Conservation (phyloP, 92 coral and sea anemone species). For the Paragorgia papillata region DNA sequence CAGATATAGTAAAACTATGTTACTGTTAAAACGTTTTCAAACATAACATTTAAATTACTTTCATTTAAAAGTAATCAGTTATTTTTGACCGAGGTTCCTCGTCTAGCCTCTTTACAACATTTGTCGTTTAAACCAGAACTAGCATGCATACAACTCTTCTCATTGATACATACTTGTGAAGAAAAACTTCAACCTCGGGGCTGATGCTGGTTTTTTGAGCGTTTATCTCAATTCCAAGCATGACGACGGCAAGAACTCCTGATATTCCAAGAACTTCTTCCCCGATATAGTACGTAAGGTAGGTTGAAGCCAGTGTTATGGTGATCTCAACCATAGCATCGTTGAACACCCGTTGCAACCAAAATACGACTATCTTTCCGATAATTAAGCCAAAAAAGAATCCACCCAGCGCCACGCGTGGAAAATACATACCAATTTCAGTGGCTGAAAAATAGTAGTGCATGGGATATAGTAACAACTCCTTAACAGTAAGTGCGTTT, state of each 20-base stretch:
- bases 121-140: too few species aligned
- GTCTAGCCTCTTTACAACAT: too few species aligned
- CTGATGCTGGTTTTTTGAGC: constrained; percentile 92
- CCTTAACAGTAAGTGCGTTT: too few species aligned
- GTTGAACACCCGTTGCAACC: constrained; percentile 98
- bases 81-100: too few species aligned
- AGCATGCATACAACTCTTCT: too few species aligned
- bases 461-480: too few species aligned
- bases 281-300: constrained; percentile 93
- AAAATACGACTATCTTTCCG: constrained; percentile 97
- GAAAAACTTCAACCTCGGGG: constrained; percentile 95
- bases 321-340: constrained; percentile 98
- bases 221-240: constrained; percentile 96
- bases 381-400: constrained; percentile 89
- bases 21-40: too few species aligned
- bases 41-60: too few species aligned
- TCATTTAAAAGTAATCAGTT: too few species aligned
- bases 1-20: too few species aligned
- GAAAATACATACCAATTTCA: constrained; percentile 93
- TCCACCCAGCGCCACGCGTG: constrained; percentile 97
- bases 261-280: constrained; percentile 97
- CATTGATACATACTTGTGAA: constrained; percentile 81
- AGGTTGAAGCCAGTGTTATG: constrained; percentile 92
- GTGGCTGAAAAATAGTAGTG: constrained; percentile 69
- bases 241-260: constrained; percentile 95